Evolutionary conservation across 2,888 invertebrate genomes (phyloP), one percentile per base, ranked within the genome.

Genomic region (Zygothrica quintamaculata): DNA sequence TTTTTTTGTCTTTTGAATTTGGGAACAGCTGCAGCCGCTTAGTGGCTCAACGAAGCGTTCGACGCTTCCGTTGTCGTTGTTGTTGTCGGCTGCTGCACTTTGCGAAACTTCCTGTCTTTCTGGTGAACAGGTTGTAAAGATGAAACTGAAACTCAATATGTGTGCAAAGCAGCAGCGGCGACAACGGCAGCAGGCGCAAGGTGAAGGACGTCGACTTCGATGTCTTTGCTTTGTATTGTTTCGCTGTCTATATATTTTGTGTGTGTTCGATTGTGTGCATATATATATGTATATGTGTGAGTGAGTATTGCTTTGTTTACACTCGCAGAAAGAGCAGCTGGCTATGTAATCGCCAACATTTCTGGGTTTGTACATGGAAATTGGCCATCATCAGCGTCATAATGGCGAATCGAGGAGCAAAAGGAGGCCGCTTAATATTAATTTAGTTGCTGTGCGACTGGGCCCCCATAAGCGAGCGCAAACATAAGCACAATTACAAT

Each of bases 311-410:
- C 85, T 77, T 80, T 80, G 88, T 80, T 80, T 80, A 80, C 80
- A 79, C 72, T 75, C 55, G 76, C 76, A 53, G 67, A 77, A 65
- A 64, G 51, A 80, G 88, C 80, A 87, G 86, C 86, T 80, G 88
- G 65, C 67, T 42, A 25, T 43, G 36, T 44, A 26, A 57, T 44
- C 43, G 61, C 36, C 52, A 56, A 36, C 43, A 47, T 43, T 34
- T 31, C 16, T 68, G 16, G 3, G 43, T 56, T 42, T 69, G 51
- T 47, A 39, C 53, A 67, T 77, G 64, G 65, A 80, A 84, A 76
- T 68, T 79, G 57, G 68, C 74, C 74, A 77, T 77, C 66, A 66
- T 72, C 57, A 55, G 25, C 26, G 36, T 44, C 22, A 52, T 42
- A 60, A 50, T 31, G 47, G 42, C 72, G 72, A 65, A 58, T 52